These are phyloP conservation scores for Meriones unguiculatus DNA, from an alignment of 2,113 vertebrate genomes.

Conservation along the genomic window DNA sequence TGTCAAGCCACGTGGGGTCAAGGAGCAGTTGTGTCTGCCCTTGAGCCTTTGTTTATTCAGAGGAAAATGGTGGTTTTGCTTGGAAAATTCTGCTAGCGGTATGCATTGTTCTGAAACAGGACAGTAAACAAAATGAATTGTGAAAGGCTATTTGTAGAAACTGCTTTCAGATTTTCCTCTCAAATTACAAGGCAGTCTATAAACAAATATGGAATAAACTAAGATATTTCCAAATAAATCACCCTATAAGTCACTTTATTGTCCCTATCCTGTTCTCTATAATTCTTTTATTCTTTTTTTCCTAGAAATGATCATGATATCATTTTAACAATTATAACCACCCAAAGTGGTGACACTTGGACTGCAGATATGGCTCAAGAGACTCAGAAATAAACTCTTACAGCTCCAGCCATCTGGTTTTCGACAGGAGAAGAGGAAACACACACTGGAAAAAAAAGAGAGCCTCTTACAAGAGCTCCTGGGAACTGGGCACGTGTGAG, in stretches of 20 bases:
- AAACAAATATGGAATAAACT: slow-evolving; percentile 24
- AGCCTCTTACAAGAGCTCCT: background rate
- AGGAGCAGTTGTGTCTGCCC: background rate
- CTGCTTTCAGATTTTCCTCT: slow-evolving; percentile 37
- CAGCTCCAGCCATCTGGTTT: background rate
- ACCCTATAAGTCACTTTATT: background rate
- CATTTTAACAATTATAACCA: slow-evolving; percentile 47
- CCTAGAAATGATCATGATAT: background rate
- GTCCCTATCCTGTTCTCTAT: background rate
- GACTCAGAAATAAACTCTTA: background rate
- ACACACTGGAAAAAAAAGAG: background rate
- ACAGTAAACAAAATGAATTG: slow-evolving; percentile 25
- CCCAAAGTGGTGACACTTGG: background rate
- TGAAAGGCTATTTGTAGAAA: slow-evolving; percentile 40
- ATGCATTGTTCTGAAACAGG: slow-evolving; percentile 13
- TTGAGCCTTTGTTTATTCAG: background rate
- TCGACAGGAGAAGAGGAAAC: background rate
- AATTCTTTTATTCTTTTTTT: background rate
- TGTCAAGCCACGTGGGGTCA: background rate
- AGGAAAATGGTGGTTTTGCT: background rate
- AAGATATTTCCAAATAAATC: slow-evolving; percentile 33
- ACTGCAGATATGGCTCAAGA: background rate
- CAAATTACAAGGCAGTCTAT: background rate
- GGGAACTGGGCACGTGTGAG: background rate
- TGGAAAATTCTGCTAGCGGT: background rate